Evolutionary conservation across 2,797 vertebrate species (phyloP), one percentile per base, ranked within the genome.

Genomic region (Alfaro cultratus): DNA sequence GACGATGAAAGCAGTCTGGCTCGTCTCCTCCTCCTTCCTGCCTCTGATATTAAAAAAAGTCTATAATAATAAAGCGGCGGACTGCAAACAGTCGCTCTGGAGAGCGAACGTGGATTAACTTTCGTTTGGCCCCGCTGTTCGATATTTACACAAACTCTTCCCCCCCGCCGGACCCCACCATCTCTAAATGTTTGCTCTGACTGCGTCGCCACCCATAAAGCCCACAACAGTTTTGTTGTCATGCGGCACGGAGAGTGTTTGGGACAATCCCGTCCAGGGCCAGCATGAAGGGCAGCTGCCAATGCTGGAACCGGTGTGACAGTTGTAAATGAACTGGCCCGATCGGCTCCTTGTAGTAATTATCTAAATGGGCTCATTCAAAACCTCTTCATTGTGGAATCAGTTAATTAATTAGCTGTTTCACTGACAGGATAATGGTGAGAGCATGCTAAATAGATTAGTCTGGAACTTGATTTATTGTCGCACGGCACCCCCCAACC

Each of bases 401-500:
- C 97, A 98, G 97, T 97, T 98, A 98, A 99, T 98, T 98, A 98
- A 98, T 99, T 98, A 98, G 97, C 96, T 97, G 97, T 99, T 98
- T 98, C 97, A 96, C 96, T 98, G 97, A 98, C 97, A 98, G 97
- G 96, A 97, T 96, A 94, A 96, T 95, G 96, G 95, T 96, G 96
- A 96, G 97, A 97, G 97, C 97, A 97, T 97, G 97, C 97, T 98
- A 98, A 98, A 98, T 97, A 97, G 97, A 96, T 96, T 96, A 96
- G 94, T 96, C 95, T 95, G 91, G 95, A 96, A 96, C 95, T 96
- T 98, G 97, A 99, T 98, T 97, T 98, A 99, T 98, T 91, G 89
- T 95, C 81, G 92, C 90, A 87, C 87, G 76, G 81, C 94, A 86
- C 90, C 90, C 88, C 80, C 36, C 73, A 39, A 83, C 81, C 85